Conservation (phyloP, 2,113 vertebrate species). For the Mionectes macconnelli region DNA sequence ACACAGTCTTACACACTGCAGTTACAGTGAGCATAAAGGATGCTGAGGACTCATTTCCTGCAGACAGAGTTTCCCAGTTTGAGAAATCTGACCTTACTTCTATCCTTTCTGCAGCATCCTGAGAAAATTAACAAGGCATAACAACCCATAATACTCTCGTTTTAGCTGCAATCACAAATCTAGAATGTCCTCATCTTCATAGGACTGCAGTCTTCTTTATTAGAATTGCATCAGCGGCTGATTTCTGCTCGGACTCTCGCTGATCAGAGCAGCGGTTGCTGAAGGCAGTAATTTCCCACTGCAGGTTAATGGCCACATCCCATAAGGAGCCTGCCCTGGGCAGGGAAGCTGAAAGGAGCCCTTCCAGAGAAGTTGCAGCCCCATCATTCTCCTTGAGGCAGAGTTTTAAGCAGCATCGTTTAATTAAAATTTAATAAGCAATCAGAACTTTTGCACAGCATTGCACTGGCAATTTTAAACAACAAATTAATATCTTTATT, state of each 20-base stretch:
- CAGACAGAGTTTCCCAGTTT: accelerated
- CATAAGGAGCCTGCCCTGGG: not conserved
- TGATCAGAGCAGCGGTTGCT: not conserved
- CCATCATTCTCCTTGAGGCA: not conserved
- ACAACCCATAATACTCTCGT: not conserved
- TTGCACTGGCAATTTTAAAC: not conserved
- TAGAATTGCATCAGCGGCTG: not conserved
- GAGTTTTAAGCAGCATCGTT: not conserved
- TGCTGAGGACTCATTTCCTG: not conserved
- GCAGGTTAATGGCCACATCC: not conserved
- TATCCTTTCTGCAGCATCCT: not conserved
- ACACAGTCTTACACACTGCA: not conserved
- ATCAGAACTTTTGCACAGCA: not conserved
- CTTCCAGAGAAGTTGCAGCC: not conserved
- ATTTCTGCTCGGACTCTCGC: not conserved
- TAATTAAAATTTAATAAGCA: slow-evolving; percentile 9
- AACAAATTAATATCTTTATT: not conserved
- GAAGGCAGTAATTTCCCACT: not conserved
- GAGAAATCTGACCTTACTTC: not conserved
- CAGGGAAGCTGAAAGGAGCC: not conserved
- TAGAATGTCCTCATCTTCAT: not conserved
- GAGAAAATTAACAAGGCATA: slow-evolving; percentile 13
- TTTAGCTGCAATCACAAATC: slow-evolving; percentile 8
- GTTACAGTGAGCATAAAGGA: not conserved
- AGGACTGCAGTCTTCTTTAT: not conserved